phyloP scores from a whole-genome alignment of 37 sponge, comb jelly and placozoan genomes.

The Agelas oroides region DNA sequence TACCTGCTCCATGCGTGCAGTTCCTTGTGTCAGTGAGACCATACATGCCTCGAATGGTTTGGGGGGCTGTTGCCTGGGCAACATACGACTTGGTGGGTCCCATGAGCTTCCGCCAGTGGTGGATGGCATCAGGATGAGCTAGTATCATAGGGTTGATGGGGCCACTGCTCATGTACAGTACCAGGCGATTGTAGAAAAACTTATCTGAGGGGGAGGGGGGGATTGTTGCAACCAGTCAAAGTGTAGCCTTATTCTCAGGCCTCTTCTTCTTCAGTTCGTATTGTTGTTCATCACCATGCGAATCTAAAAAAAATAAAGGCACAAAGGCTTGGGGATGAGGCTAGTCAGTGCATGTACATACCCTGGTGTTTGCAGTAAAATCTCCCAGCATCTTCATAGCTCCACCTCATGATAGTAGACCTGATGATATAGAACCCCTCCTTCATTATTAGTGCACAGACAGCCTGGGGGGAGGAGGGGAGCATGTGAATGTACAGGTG shows the following conservation, averaged over 20 bases:
- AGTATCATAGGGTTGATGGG: constrained; percentile 65
- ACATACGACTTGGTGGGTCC: constrained; percentile 77
- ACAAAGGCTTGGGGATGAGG: too few species aligned
- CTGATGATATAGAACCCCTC: constrained; percentile 64
- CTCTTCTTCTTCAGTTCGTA: too few species aligned
- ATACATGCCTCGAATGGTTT: constrained; percentile 59
- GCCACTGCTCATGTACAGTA: constrained; percentile 56
- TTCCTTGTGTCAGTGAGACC: constrained; percentile 87
- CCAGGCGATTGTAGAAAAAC: constrained; percentile 68
- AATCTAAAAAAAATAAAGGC: neutral
- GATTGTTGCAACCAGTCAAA: neutral
- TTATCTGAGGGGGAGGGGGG: constrained; percentile 41
- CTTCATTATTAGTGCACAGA: constrained; percentile 26
- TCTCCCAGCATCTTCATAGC: constrained; percentile 28
- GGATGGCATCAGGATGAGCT: constrained; percentile 65
- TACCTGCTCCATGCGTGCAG: constrained; percentile 80
- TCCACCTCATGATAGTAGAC: constrained; percentile 16
- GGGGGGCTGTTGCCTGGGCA: constrained; percentile 52
- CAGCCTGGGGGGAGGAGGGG: constrained; percentile 33
- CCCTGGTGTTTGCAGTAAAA: constrained; percentile 73
- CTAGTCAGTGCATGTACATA: too few species aligned
- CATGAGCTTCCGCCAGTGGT: constrained; percentile 78
- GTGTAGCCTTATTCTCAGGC: neutral
- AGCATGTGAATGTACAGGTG: too few species aligned
- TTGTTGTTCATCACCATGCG: neutral